These are phyloP conservation scores for Stenchaetothrips biformis DNA, from an alignment of 2,888 invertebrate species.

Conservation along the genomic window DNA sequence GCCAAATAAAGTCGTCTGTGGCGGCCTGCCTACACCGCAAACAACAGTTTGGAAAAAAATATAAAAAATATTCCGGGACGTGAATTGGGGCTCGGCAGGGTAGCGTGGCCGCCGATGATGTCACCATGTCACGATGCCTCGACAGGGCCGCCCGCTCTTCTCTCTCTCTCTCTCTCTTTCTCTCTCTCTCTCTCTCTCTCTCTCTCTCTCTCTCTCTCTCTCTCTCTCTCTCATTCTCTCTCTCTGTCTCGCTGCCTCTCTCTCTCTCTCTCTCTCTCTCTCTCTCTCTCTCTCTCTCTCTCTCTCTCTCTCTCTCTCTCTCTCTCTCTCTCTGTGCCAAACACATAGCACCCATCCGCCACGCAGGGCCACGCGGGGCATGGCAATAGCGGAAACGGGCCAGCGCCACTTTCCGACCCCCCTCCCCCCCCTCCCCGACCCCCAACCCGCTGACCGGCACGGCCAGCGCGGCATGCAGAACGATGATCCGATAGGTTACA, in stretches of 20 bases:
- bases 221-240: background rate
- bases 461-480: conserved; percentile 9
- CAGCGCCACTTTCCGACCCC: too few relatives aligned
- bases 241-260: background rate
- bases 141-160: background rate
- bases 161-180: background rate
- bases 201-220: background rate
- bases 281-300: background rate
- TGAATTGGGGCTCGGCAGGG: too few relatives aligned
- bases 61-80: too few relatives aligned
- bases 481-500: conserved; percentile 17
- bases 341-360: background rate
- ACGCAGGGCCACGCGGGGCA: too few relatives aligned
- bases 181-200: background rate
- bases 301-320: background rate
- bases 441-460: too few relatives aligned
- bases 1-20: too few relatives aligned
- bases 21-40: too few relatives aligned
- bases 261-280: background rate
- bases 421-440: too few relatives aligned
- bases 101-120: too few relatives aligned
- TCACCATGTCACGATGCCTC: too few relatives aligned
- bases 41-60: too few relatives aligned
- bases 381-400: too few relatives aligned
- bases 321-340: background rate